phyloP scores from a whole-genome alignment of 2,888 invertebrate species.

The Mystacides longicornis region DNA sequence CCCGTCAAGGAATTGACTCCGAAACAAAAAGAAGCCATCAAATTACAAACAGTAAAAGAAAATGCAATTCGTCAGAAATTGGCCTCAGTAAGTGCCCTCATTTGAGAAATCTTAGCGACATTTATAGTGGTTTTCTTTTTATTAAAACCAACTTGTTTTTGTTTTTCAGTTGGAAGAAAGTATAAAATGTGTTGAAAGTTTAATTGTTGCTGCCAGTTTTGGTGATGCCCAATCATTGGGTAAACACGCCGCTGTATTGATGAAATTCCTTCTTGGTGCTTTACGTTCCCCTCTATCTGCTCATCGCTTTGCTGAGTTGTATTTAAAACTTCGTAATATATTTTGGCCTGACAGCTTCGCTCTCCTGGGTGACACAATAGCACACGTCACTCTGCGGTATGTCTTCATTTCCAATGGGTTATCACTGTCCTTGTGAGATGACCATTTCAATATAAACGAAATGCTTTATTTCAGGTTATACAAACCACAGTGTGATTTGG shows the following conservation, averaged over 20 bases:
- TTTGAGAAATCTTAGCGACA: background rate
- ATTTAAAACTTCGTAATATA: conserved; percentile 49
- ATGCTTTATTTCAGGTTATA: conserved; percentile 42
- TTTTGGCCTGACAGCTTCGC: conserved; percentile 36
- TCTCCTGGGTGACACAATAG: conserved; percentile 53
- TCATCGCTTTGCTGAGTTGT: conserved; percentile 54
- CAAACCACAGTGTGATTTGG: conserved; percentile 74
- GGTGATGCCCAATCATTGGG: conserved; percentile 39
- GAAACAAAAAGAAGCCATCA: conserved; percentile 89
- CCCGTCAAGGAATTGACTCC: conserved; percentile 61
- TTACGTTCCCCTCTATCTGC: conserved; percentile 75
- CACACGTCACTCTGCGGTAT: conserved; percentile 63
- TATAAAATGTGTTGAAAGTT: conserved; percentile 42
- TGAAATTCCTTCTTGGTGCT: conserved; percentile 49
- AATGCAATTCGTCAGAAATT: conserved; percentile 64
- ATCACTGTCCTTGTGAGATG: background rate
- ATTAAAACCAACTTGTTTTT: no score
- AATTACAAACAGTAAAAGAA: conserved; percentile 81
- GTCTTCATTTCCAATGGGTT: background rate
- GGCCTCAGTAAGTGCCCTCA: conserved; percentile 42
- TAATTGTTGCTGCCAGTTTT: conserved; percentile 42
- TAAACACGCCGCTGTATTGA: conserved; percentile 24
- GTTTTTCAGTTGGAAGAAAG: conserved; percentile 28
- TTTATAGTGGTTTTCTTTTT: no score
- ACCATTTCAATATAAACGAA: background rate